Evolutionary conservation across 2,113 vertebrate species (phyloP), one percentile per base, ranked within the genome.

Genomic region (Pao palembangensis): DNA sequence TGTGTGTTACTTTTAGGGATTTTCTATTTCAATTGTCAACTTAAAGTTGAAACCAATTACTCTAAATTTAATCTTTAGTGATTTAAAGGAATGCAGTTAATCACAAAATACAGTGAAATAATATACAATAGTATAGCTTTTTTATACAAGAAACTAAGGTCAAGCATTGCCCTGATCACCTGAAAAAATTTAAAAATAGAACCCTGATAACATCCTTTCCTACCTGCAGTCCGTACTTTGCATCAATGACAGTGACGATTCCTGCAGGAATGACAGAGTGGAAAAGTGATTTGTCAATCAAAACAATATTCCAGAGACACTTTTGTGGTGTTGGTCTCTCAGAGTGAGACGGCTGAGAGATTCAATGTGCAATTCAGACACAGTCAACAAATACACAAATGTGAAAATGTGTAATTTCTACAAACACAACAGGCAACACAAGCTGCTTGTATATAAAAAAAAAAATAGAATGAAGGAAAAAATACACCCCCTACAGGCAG

Each of bases 181-280:
- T 38, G 34, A 1, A 12, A 38, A 38, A 38, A 38, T 38, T 47
- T 3, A 6, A 47, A 46, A 16, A 17, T n/a, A 47, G 5, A n/a
- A 47, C n/a, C 16, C 15, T 47, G 2, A 17, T 4, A 47, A n/a
- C 15, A 16, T 17, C 17, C 16, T 10, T 25, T 76, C 80, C 87
- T 91, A 98, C 96, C 90, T 94, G 90, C 59, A 95, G 69, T 78
- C 94, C 95, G 79, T 95, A 92, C 73, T 97, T 99, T 67, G 96
- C 94, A 67, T 99, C 96, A 51, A 98, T 92, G 71, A 99, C 92
- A 19, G 95, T 94, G 69, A 98, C 70, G 52, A 99, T 95, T 72
- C 97, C 97, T 98, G 20, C 16, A n/a, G 2, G 13, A 66, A 11
- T 38, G 67, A 55, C 8, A 76, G 62, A 43, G 28, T 6, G 15